phyloP scores from a whole-genome alignment of 2,888 invertebrate species.

The Adineta ricciae region DNA sequence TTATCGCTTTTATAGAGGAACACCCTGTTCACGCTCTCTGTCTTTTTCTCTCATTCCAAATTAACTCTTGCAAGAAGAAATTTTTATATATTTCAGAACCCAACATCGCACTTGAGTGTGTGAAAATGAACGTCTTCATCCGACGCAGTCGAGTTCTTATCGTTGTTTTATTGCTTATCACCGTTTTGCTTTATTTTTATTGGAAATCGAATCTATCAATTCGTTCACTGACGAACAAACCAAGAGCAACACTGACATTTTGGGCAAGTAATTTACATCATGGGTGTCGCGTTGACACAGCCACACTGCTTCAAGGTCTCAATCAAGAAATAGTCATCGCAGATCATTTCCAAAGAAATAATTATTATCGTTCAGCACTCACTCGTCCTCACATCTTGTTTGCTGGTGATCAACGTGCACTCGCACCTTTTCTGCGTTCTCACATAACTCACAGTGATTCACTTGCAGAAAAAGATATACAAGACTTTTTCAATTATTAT shows the following conservation, averaged over 20 bases:
- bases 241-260: background rate
- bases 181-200: no score
- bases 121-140: no score
- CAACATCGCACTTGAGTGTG: no score
- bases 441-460: background rate
- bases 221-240: no score
- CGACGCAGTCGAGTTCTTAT: no score
- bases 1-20: no score
- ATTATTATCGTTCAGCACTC: background rate
- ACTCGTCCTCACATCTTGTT: background rate
- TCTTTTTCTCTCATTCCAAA: no score
- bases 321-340: background rate
- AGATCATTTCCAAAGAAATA: background rate
- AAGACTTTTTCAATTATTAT: background rate
- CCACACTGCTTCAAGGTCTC: background rate
- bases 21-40: no score
- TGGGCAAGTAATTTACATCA: background rate
- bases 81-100: no score
- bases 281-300: background rate
- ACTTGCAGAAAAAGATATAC: background rate
- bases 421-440: background rate
- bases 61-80: no score
- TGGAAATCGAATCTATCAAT: no score
- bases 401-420: background rate
- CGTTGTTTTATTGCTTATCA: no score